A percentile compares a stretch with the other conserved stretches of the same genome.
Conservation (phyloP, 1,140 invertebrate genomes). For the Drosophila repletoides region DNA sequence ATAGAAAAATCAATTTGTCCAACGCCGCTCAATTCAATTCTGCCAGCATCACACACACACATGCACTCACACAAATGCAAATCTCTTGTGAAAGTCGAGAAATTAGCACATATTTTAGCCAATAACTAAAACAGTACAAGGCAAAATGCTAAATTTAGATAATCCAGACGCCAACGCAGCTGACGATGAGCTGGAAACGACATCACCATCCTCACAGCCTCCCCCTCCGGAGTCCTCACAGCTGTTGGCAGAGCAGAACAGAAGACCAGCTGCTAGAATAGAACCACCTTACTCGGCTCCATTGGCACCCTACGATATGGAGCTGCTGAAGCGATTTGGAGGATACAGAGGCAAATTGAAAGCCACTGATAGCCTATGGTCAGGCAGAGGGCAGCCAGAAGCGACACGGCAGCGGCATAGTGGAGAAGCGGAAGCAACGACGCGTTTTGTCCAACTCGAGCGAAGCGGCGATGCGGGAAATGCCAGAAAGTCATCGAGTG, state of each 20-base stretch:
- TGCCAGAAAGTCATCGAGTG: slow-evolving; percentile 38
- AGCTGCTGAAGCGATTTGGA: slow-evolving; percentile 48
- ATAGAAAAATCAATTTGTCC: slow-evolving; percentile 24
- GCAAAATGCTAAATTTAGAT: slow-evolving; percentile 73
- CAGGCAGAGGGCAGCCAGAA: background rate
- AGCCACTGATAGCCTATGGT: slow-evolving; percentile 37
- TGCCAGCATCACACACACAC: slow-evolving; percentile 8
- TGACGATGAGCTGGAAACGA: slow-evolving; percentile 27
- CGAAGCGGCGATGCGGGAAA: slow-evolving; percentile 22
- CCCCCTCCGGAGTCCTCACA: slow-evolving; percentile 23
- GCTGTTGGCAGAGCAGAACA: slow-evolving; percentile 22
- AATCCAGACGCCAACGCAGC: slow-evolving; percentile 16
- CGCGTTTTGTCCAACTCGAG: slow-evolving; percentile 52
- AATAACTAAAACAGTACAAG: slow-evolving; percentile 29
- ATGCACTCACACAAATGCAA: slow-evolving; percentile 8
- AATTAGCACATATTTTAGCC: slow-evolving; percentile 16
- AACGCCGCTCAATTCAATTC: slow-evolving; percentile 12
- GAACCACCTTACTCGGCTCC: slow-evolving; percentile 55
- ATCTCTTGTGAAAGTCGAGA: slow-evolving; percentile 43
- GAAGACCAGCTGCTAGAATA: slow-evolving; percentile 6
- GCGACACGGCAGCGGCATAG: too few species aligned
- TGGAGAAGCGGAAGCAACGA: background rate
- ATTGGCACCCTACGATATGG: slow-evolving; percentile 61
- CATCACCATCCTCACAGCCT: background rate
- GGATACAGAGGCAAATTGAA: slow-evolving; percentile 36